Evolutionary conservation across 2,797 vertebrate species (phyloP), one percentile per base, ranked within the genome.

Genomic region (Chiroxiphia lanceolata): DNA sequence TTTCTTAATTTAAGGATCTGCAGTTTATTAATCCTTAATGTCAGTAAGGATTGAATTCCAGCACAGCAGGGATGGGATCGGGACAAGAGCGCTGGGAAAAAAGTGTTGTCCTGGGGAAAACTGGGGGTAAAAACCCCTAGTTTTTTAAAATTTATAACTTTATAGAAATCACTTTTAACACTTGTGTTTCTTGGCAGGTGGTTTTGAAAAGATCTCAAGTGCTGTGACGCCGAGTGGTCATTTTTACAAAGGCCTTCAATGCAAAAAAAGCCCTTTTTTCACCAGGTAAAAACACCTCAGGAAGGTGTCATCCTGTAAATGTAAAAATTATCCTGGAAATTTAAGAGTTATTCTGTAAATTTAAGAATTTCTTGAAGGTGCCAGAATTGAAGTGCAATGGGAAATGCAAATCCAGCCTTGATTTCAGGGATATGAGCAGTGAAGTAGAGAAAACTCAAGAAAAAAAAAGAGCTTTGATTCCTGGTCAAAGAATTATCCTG

Each of bases 91-190:
- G 3, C 42, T 75, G 42, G 14, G 15, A 38, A 47, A 29, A 70
- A 87, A 74, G 45, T 33, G 31, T 44, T 57, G 34, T 20, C 60
- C 42, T 47, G n/a, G 57, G 44, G 29, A 42, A 78, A 78, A 17
- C 6, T 6, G 65, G 31, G 18, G 44, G 22, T 0, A 42, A 80
- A 7, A 9, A 2, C 0, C 2, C 11, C 11, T 29, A 12, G 71
- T 61, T 31, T n/a, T 2, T 82, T 38, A 11, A 56, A 21, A 10
- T 34, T 48, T 48, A 9, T 11, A 20, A 15, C 22, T 91, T 64
- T 31, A 31, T 31, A 34, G 40, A 18, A 44, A 70, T 77, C 11
- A 59, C 17, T 51, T n/a, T 67, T 59, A 48, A 40, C 2, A 3
- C 34, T 40, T 34, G 3, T 7, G 33, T 48, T 59, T 64, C 13